Percentiles rank a stretch among this genome's conserved stretches.
Conservation (phyloP, 2,113 vertebrate species). For the Phyllostomus hastatus region DNA sequence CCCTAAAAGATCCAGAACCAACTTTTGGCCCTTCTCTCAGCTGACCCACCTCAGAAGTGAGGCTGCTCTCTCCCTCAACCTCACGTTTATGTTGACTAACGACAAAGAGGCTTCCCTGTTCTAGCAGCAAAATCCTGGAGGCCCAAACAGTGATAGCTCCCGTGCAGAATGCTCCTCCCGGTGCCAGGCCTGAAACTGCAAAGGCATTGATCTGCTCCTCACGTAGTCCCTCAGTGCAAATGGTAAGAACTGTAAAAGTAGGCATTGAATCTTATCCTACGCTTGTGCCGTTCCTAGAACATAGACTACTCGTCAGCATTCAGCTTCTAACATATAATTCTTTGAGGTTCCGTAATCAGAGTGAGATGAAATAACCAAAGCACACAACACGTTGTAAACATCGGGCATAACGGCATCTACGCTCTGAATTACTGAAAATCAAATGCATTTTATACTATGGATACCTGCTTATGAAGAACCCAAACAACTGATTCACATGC, state of each 20-base stretch:
- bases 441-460: background rate
- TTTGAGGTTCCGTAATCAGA: background rate
- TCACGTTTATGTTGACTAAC: background rate
- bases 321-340: background rate
- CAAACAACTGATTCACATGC: background rate
- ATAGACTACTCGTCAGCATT: background rate
- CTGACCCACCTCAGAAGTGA: background rate
- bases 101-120: background rate
- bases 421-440: background rate
- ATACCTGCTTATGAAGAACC: background rate
- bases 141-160: background rate
- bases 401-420: background rate
- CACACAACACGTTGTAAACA: background rate
- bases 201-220: background rate
- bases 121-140: background rate
- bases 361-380: background rate
- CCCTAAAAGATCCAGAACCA: too few relatives aligned
- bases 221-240: background rate
- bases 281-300: background rate
- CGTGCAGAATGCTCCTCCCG: background rate
- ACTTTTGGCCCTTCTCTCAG: background rate
- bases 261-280: background rate
- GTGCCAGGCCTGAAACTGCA: background rate
- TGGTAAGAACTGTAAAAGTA: background rate
- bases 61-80: background rate